These are phyloP conservation scores for Aptenodytes patagonicus DNA, from an alignment of 2,113 vertebrate species.

Conservation along the genomic window DNA sequence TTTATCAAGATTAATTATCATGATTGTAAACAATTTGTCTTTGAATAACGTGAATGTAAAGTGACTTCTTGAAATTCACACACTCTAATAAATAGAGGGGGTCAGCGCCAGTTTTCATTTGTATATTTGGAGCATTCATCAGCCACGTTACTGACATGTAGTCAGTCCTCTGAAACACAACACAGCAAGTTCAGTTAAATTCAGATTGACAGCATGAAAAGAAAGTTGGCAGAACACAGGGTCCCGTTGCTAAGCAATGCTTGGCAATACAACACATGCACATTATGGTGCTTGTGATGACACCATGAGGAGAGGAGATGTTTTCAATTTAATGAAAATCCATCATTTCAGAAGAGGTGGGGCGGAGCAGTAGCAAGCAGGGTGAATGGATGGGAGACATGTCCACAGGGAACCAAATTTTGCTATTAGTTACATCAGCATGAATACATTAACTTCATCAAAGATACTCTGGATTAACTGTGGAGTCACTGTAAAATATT, in stretches of 20 bases:
- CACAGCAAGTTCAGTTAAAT: constrained; percentile 63
- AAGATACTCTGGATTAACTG: background rate
- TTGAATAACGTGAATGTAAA: background rate
- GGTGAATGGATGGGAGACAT: background rate
- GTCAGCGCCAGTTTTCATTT: constrained; percentile 33
- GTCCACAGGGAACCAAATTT: background rate
- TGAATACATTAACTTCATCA: background rate
- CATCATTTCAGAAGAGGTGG: background rate
- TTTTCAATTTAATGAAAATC: constrained; percentile 38
- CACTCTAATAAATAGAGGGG: constrained; percentile 3
- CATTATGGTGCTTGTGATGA: constrained; percentile 42
- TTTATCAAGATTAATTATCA: constrained; percentile 37
- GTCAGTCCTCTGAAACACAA: constrained; percentile 64
- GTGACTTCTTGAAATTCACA: constrained; percentile 30
- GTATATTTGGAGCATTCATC: constrained; percentile 23
- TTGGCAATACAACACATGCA: constrained; percentile 34
- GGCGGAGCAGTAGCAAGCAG: background rate
- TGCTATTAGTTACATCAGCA: background rate
- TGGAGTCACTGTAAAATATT: background rate
- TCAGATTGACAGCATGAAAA: constrained; percentile 64
- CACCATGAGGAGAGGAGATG: constrained; percentile 7
- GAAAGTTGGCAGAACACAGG: constrained; percentile 71
- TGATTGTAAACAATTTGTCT: constrained; percentile 48
- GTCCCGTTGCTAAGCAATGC: constrained; percentile 70
- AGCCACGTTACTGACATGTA: constrained; percentile 41